Conservation (phyloP, 2,113 vertebrate species). For the Maccullochella peelii region DNA sequence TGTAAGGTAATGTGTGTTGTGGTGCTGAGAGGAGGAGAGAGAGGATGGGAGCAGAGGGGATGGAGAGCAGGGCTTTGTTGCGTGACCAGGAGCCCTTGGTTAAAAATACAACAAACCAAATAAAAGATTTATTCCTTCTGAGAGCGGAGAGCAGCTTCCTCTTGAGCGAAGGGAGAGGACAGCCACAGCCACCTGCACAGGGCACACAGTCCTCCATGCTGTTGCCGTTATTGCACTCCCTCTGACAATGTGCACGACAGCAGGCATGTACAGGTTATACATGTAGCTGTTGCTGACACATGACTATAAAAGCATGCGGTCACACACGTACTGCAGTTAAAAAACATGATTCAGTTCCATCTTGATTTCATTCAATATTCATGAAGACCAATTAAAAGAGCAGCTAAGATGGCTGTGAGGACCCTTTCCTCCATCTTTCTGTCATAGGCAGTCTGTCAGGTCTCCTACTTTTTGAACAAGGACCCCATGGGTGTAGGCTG, state of each 20-base stretch:
- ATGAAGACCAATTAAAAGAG: constrained; percentile 97
- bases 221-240: constrained; percentile 44
- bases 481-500: constrained; percentile 81
- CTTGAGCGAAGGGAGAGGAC: constrained; percentile 69
- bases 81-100: constrained; percentile 82
- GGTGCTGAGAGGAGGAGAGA: constrained; percentile 25
- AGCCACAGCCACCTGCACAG: constrained; percentile 79
- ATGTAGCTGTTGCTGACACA: constrained; percentile 21
- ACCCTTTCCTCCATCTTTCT: constrained; percentile 87
- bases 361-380: constrained; percentile 97
- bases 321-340: constrained; percentile 81
- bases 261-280: constrained; percentile 23
- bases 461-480: constrained; percentile 84
- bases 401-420: constrained; percentile 88
- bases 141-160: constrained; percentile 78
- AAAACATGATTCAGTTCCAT: constrained; percentile 93
- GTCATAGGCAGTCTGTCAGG: constrained; percentile 85
- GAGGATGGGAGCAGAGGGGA: constrained; percentile 43
- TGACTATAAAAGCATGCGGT: constrained; percentile 25
- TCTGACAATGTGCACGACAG: constrained; percentile 48
- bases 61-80: constrained; percentile 68
- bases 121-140: constrained; percentile 89
- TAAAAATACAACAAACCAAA: constrained; percentile 86
- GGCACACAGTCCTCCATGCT: constrained; percentile 75
- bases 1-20: constrained; percentile 41